Evolutionary conservation across 2,113 vertebrate species (phyloP).

Genomic region (Myocastor coypus): DNA sequence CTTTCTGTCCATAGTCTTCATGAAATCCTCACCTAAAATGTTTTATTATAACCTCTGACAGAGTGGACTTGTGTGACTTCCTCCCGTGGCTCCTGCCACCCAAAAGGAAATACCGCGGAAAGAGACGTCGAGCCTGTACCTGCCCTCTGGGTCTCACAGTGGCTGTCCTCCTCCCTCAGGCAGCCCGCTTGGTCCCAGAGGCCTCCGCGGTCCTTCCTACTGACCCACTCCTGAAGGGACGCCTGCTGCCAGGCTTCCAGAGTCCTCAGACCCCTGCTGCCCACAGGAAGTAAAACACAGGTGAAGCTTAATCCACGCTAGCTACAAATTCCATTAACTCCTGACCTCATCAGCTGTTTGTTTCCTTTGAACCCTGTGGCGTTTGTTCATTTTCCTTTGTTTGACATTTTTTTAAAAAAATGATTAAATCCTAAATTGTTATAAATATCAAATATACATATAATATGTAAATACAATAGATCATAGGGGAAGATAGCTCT

Average conservation of each 20-base stretch:
- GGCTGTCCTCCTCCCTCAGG: neutral
- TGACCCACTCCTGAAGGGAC: neutral
- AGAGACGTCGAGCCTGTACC: neutral
- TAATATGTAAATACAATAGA: too few relatives aligned
- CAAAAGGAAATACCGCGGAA: neutral
- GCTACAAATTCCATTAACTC: neutral
- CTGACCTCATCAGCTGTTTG: neutral
- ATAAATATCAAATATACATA: too few relatives aligned
- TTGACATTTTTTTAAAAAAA: neutral
- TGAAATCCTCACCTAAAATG: neutral
- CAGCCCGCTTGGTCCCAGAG: neutral
- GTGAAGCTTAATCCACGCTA: neutral
- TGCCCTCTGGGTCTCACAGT: neutral
- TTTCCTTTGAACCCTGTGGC: neutral
- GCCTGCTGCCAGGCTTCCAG: neutral
- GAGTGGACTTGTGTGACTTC: neutral
- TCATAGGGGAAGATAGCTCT: too few relatives aligned
- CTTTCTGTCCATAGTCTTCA: neutral
- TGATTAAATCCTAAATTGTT: neutral
- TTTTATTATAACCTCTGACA: neutral
- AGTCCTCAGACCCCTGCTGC: neutral
- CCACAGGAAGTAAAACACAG: neutral
- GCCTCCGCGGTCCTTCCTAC: neutral
- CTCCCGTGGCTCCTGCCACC: neutral
- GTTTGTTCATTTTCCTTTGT: neutral